Conservation (phyloP, 2,797 vertebrate species). For the Gobio occitaniae region DNA sequence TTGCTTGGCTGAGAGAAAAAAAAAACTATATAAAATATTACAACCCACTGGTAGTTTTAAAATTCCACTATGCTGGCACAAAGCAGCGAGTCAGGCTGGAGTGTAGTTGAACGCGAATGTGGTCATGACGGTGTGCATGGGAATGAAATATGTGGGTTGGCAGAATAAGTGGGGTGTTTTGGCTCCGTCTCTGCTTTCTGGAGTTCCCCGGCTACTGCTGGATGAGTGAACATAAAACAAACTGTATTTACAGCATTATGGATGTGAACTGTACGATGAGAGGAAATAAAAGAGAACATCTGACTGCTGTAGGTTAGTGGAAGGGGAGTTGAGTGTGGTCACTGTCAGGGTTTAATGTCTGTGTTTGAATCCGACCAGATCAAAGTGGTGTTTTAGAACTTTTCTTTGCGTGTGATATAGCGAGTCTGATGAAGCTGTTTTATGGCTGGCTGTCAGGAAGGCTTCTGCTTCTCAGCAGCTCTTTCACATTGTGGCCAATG, state of each 20-base stretch:
- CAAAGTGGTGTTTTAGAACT: conserved; percentile 54
- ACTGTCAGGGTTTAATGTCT: conserved; percentile 50
- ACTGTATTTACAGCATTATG: conserved; percentile 29
- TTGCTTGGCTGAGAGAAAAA: background rate
- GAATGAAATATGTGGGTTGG: conserved; percentile 55
- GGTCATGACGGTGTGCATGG: conserved; percentile 42
- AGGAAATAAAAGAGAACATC: conserved; percentile 30
- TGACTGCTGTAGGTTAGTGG: conserved; percentile 46
- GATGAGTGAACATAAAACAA: conserved; percentile 45
- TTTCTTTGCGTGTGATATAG: conserved; percentile 31
- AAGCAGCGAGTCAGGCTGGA: conserved; percentile 22
- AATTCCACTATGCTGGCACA: conserved; percentile 35
- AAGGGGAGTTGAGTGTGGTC: conserved; percentile 44
- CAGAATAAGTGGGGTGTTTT: conserved; percentile 47
- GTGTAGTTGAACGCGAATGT: conserved; percentile 38
- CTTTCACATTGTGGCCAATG: conserved; percentile 52
- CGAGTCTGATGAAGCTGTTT: conserved; percentile 54
- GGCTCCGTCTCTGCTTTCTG: conserved; percentile 53
- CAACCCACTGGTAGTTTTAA: conserved; percentile 17
- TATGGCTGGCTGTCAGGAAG: conserved; percentile 51
- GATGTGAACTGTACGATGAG: conserved; percentile 26
- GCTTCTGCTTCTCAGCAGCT: conserved; percentile 56
- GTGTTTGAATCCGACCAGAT: conserved; percentile 57
- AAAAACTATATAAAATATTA: conserved; percentile 40
- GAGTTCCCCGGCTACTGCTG: conserved; percentile 54